These are phyloP conservation scores for Mus spretus DNA, from an alignment of 2,797 vertebrate genomes.

Conservation along the genomic window DNA sequence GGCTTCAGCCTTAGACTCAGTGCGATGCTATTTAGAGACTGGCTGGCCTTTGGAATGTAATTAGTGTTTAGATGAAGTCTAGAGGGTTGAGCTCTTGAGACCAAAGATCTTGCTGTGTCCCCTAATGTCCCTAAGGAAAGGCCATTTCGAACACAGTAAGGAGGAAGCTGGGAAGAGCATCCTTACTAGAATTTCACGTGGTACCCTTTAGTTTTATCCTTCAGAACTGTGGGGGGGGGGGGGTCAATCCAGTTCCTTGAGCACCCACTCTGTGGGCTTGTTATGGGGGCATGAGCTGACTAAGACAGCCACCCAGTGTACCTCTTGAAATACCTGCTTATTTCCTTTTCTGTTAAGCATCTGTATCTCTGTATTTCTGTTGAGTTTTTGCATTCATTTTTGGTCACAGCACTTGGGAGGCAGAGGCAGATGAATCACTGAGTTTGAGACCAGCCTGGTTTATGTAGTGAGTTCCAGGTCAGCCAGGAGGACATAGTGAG, in stretches of 20 bases:
- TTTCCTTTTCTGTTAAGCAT: constrained; percentile 14
- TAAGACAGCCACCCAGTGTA: background rate
- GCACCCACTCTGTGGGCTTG: background rate
- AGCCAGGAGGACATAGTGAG: too few species aligned
- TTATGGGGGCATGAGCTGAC: background rate
- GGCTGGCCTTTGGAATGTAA: background rate
- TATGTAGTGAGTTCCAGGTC: background rate
- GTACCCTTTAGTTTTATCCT: background rate
- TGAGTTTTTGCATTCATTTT: background rate
- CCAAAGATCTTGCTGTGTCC: background rate
- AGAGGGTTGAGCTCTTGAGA: background rate
- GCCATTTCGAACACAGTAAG: background rate
- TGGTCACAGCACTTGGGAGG: background rate
- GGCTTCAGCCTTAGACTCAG: background rate
- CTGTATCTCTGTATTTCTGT: background rate
- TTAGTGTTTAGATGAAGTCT: background rate
- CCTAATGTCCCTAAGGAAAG: background rate
- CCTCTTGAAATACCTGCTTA: background rate
- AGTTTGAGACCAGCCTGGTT: background rate
- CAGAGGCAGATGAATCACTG: background rate
- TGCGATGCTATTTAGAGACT: background rate
- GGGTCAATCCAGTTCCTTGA: too few species aligned
- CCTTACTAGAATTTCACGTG: background rate
- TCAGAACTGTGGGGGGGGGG: background rate
- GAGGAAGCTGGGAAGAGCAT: background rate